Conservation (phyloP, 2,888 invertebrate species). For the Eristalis arbustorum region DNA sequence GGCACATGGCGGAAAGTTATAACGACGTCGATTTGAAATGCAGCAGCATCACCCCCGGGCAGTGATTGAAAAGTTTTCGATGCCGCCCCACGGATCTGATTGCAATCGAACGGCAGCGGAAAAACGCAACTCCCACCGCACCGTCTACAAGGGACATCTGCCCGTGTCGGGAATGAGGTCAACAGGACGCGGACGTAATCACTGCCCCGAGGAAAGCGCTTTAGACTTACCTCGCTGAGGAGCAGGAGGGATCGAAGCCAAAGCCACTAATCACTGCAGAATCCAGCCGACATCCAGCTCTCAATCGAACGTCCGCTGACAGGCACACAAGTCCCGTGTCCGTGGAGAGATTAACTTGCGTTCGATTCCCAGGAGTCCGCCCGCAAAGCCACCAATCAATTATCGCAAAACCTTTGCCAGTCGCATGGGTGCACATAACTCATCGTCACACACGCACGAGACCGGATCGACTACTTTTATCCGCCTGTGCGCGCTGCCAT, state of each 20-base stretch:
- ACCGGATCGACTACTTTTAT: constrained; percentile 11
- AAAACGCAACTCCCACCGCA: too few species aligned
- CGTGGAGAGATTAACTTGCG: not conserved
- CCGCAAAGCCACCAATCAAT: not conserved
- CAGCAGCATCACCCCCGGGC: not conserved
- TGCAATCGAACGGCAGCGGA: not conserved
- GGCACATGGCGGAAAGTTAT: not conserved
- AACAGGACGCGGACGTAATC: not conserved
- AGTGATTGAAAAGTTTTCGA: constrained; percentile 22
- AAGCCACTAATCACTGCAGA: not conserved
- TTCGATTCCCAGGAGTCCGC: not conserved
- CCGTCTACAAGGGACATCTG: not conserved
- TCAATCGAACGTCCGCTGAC: not conserved
- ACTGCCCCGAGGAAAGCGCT: not conserved
- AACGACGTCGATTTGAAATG: constrained; percentile 40
- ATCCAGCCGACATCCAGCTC: not conserved
- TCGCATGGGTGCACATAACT: not conserved
- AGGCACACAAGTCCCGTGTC: not conserved
- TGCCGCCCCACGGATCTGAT: not conserved
- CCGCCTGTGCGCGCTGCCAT: constrained; percentile 25
- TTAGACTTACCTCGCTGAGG: not conserved
- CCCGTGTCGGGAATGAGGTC: not conserved
- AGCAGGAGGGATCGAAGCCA: not conserved
- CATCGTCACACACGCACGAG: not conserved
- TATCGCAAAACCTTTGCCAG: not conserved